phyloP scores from a whole-genome alignment of 2,113 vertebrate species.

The Gracilinanus agilis region DNA sequence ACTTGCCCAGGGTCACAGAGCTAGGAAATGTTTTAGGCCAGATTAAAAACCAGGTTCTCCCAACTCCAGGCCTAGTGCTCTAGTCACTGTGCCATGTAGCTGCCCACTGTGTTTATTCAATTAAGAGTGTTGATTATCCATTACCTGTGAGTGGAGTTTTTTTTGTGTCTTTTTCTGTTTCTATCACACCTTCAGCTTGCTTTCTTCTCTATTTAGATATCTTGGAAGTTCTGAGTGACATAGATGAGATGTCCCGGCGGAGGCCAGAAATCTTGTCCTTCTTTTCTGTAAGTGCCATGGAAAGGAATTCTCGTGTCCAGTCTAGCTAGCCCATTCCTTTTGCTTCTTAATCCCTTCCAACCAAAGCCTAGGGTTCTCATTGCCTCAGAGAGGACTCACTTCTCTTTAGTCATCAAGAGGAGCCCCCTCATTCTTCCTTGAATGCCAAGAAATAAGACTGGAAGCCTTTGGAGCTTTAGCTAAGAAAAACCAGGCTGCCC shows the following conservation, averaged over 20 bases:
- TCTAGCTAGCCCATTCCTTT: not conserved
- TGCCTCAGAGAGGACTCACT: not conserved
- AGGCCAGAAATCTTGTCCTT: conserved; percentile 96
- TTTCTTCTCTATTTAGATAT: conserved; percentile 86
- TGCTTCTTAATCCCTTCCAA: not conserved
- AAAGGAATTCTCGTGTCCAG: not conserved
- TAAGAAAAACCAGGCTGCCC: not conserved
- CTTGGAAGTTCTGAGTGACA: conserved; percentile 95
- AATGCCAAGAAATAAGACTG: not conserved
- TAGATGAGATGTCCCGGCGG: conserved; percentile 97
- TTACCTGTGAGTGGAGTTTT: not conserved
- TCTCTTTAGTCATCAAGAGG: not conserved
- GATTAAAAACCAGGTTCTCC: too few species aligned
- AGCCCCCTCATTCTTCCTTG: not conserved
- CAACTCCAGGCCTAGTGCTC: too few species aligned
- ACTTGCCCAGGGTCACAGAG: too few species aligned
- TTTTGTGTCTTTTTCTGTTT: not conserved
- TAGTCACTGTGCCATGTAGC: too few species aligned
- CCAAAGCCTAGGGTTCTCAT: not conserved
- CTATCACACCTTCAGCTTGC: not conserved
- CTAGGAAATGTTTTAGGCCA: too few species aligned
- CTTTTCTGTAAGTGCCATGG: conserved; percentile 91
- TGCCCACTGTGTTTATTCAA: too few species aligned
- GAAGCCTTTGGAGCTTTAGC: not conserved
- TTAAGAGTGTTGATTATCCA: too few species aligned